phyloP scores from a whole-genome alignment of 2,113 vertebrate genomes.

The Hymenochirus boettgeri region DNA sequence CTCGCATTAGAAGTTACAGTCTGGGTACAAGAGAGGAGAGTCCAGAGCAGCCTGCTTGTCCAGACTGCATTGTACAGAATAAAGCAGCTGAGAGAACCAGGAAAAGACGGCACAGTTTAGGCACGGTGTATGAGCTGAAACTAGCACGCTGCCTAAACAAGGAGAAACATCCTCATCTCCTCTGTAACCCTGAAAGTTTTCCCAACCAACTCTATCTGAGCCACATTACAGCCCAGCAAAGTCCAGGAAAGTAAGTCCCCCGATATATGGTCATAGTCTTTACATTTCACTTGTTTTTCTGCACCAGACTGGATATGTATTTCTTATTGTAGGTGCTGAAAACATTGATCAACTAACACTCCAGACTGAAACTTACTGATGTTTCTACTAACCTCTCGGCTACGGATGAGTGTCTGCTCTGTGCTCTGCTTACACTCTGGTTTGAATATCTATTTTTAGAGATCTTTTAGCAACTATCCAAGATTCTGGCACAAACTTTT shows the following conservation, averaged over 20 bases:
- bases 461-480: too few species aligned
- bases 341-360: too few species aligned
- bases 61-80: background rate
- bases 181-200: background rate
- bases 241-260: background rate
- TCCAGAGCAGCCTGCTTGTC: background rate
- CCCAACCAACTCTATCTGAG: too few species aligned
- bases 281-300: background rate
- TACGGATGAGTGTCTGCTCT: background rate
- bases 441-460: too few species aligned
- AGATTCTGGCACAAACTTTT: too few species aligned
- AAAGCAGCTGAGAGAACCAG: background rate
- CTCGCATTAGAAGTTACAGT: background rate
- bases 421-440: background rate
- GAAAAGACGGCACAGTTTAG: slow-evolving; percentile 76
- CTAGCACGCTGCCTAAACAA: slow-evolving; percentile 74
- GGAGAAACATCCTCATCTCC: slow-evolving; percentile 73
- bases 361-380: background rate
- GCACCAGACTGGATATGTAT: background rate
- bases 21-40: background rate
- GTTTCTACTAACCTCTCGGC: too few species aligned
- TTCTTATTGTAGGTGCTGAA: background rate
- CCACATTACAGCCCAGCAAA: background rate
- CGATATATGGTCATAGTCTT: too few species aligned
- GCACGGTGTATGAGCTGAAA: slow-evolving; percentile 66